These are phyloP conservation scores for Melanotaenia pygmaea DNA, from an alignment of 2,797 vertebrate genomes.

Conservation along the genomic window DNA sequence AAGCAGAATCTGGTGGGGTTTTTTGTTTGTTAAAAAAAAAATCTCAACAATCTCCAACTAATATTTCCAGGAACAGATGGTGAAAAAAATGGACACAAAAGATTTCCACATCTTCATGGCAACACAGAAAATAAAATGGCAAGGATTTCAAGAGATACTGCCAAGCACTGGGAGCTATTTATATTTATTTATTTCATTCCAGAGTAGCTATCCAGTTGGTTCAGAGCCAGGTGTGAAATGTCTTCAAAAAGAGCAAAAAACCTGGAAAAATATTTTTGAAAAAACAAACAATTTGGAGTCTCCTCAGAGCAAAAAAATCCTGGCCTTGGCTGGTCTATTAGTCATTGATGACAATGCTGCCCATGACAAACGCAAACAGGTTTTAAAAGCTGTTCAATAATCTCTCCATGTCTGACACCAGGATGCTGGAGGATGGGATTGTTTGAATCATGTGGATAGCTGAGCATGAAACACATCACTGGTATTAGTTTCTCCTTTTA, in stretches of 20 bases:
- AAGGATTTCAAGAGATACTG: slow-evolving; percentile 51
- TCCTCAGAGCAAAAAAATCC: slow-evolving; percentile 44
- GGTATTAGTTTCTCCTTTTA: slow-evolving; percentile 20
- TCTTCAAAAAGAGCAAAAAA: slow-evolving; percentile 57
- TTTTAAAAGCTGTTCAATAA: slow-evolving; percentile 13
- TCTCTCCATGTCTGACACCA: slow-evolving; percentile 3
- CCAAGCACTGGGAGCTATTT: slow-evolving; percentile 61
- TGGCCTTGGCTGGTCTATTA: slow-evolving; percentile 32
- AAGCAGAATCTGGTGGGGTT: slow-evolving; percentile 29
- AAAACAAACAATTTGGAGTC: slow-evolving; percentile 62
- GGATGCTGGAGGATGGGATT: background rate
- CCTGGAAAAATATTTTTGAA: slow-evolving; percentile 51
- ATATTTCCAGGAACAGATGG: slow-evolving; percentile 72
- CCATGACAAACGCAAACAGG: slow-evolving; percentile 13
- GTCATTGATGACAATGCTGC: slow-evolving; percentile 36
- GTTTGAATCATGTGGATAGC: background rate
- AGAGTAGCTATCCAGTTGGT: slow-evolving; percentile 56
- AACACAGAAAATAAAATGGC: slow-evolving; percentile 57
- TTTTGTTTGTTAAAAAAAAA: slow-evolving; percentile 20
- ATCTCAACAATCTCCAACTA: slow-evolving; percentile 55
- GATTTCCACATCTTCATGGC: slow-evolving; percentile 56
- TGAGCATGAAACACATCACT: slow-evolving; percentile 17
- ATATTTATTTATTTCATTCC: slow-evolving; percentile 65
- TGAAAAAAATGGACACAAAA: slow-evolving; percentile 63
- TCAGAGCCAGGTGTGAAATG: slow-evolving; percentile 52